A percentile compares a stretch with the other conserved stretches of the same genome.
Evolutionary conservation across 2,888 invertebrate species (phyloP).

Genomic region (Tromatobia lineatoria): DNA sequence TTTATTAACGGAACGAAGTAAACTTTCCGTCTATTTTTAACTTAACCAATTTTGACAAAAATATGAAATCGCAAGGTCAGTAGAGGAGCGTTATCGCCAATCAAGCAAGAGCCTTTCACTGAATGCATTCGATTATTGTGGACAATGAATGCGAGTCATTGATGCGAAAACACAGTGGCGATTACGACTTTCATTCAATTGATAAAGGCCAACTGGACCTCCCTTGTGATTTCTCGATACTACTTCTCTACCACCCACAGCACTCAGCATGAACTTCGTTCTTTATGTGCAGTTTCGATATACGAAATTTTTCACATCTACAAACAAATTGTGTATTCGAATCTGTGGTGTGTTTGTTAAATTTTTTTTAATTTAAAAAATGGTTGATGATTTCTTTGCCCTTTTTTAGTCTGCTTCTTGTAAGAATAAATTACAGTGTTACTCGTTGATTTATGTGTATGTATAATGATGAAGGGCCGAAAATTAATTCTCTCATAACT

Average conservation of each 20-base stretch:
- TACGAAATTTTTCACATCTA: background rate
- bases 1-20: too few relatives aligned
- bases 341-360: too few relatives aligned
- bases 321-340: background rate
- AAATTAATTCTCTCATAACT: too few relatives aligned
- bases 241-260: constrained; percentile 70
- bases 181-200: constrained; percentile 77
- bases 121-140: constrained; percentile 51
- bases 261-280: constrained; percentile 50
- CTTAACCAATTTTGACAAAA: background rate
- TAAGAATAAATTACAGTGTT: too few relatives aligned
- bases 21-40: too few relatives aligned
- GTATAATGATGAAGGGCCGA: too few relatives aligned
- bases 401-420: too few relatives aligned
- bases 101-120: constrained; percentile 69
- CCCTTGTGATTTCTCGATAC: constrained; percentile 72
- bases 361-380: too few relatives aligned
- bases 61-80: background rate
- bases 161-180: constrained; percentile 76
- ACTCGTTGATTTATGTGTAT: too few relatives aligned
- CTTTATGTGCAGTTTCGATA: constrained; percentile 18
- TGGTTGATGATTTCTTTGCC: too few relatives aligned
- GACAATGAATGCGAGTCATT: constrained; percentile 72
- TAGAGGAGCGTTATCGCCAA: constrained; percentile 6
- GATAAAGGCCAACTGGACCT: constrained; percentile 73